Evolutionary conservation across 2,113 vertebrate species (phyloP), one percentile per base, ranked within the genome.

Genomic region (Glaucomys volans): DNA sequence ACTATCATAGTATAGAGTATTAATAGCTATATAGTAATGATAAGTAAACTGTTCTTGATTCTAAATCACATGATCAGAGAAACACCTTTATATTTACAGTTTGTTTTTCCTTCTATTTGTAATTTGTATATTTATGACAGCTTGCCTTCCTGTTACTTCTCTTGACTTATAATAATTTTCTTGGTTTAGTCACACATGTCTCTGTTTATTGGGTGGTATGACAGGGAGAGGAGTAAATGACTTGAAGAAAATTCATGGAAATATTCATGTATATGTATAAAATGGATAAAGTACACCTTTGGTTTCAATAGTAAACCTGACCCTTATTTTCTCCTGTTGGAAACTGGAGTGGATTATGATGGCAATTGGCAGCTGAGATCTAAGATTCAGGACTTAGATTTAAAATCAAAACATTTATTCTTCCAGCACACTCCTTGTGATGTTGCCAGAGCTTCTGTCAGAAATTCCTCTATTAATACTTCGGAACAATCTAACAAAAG

Each of bases 91-190:
- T 82, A 89, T 82, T 28, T 22, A 86, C n/a, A 40, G 35, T 92
- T 83, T 79, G 47, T 80, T 83, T 83, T 83, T 83, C 20, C n/a
- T 94, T 81, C n/a, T 82, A 47, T 52, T 83, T 90, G 16, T 83
- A 75, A 76, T 8, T 83, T 26, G 74, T 40, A 17, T 74, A 64
- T 88, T 94, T 37, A 37, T n/a, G 44, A 90, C 14, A 76, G 11
- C 50, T 76, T 76, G 30, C n/a, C 30, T 67, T 90, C 30, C 30
- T 88, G 9, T 44, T 62, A 85, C 85, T 42, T 18, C 5, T 66
- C 44, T 57, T 76, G 37, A 83, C 57, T 52, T 75, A 90, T 37
- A 89, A 32, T 94, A 10, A 50, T 90, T 94, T 88, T 87, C 35
- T 94, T 94, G 30, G 17, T 50, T 18, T 64, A 37, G 17, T 87